Percentiles rank a stretch among this genome's conserved stretches.
Conservation (phyloP, 2,888 invertebrate species). For the Chironomus tentans region DNA sequence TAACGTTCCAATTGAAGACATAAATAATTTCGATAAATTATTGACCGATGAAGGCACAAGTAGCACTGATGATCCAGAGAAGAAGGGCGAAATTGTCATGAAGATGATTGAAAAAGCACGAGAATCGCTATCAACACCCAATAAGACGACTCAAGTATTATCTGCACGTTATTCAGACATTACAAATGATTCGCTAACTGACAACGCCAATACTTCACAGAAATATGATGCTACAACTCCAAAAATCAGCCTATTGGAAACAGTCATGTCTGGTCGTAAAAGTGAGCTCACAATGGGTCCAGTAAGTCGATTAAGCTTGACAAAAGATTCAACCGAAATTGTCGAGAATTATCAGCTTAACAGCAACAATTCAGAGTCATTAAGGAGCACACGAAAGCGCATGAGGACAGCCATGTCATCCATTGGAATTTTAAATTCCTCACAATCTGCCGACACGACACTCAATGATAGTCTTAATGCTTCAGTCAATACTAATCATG, state of each 20-base stretch:
- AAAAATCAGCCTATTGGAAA: not conserved
- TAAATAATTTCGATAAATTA: not conserved
- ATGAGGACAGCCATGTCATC: constrained; percentile 8
- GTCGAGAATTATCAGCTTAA: not conserved
- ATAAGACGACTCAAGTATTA: not conserved
- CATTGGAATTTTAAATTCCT: not conserved
- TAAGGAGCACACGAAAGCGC: constrained; percentile 19
- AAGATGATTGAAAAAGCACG: not conserved
- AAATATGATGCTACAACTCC: not conserved
- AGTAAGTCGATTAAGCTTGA: not conserved
- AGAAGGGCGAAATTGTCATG: not conserved
- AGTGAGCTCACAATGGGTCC: constrained; percentile 9
- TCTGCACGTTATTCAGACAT: constrained; percentile 24
- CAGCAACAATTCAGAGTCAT: not conserved
- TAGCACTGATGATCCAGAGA: not conserved
- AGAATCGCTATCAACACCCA: not conserved
- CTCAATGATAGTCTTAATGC: not conserved
- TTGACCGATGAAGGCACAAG: not conserved
- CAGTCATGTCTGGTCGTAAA: not conserved
- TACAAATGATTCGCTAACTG: constrained; percentile 9
- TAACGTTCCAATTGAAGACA: not conserved
- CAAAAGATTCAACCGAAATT: not conserved
- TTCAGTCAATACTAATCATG: not conserved
- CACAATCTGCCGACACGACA: not conserved
- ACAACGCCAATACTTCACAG: not conserved